These are phyloP conservation scores for Coryphaenoides rupestris DNA, from an alignment of 2,113 vertebrate genomes.

Conservation along the genomic window DNA sequence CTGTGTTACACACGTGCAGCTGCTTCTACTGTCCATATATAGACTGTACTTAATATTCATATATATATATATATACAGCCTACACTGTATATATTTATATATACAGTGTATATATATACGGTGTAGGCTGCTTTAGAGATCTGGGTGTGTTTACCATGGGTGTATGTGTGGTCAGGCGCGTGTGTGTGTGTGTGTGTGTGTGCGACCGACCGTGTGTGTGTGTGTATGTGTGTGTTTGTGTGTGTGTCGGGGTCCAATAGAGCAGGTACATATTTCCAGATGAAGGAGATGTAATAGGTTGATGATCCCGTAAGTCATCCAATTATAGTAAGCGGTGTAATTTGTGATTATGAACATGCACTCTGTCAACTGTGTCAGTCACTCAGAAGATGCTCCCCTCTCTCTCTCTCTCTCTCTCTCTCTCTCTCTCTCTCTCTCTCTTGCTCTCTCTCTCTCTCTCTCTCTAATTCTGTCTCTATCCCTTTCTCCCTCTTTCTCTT, in stretches of 20 bases:
- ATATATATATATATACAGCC: too few species aligned
- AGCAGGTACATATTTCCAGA: constrained; percentile 47
- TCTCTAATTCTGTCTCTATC: constrained; percentile 14
- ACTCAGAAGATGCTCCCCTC: constrained; percentile 21
- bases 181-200: too few species aligned
- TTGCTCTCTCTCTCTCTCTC: constrained; percentile 1
- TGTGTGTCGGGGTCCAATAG: constrained; percentile 36
- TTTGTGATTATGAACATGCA: constrained; percentile 58
- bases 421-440: constrained; percentile 24
- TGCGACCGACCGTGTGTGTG: too few species aligned
- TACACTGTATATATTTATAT: too few species aligned
- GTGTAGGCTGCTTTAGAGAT: too few species aligned
- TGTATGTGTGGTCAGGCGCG: too few species aligned
- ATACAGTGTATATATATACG: background rate
- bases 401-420: background rate
- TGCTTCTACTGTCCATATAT: too few species aligned
- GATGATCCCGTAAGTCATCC: constrained; percentile 53
- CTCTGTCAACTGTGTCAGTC: constrained; percentile 50
- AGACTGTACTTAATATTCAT: too few species aligned
- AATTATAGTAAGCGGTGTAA: constrained; percentile 59
- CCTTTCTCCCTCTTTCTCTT: constrained; percentile 48
- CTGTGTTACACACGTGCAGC: too few species aligned
- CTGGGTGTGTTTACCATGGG: too few species aligned
- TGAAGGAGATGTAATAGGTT: constrained; percentile 42
- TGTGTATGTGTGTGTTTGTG: background rate